phyloP scores from a whole-genome alignment of 2,797 vertebrate genomes.

The Acanthurus tractus region DNA sequence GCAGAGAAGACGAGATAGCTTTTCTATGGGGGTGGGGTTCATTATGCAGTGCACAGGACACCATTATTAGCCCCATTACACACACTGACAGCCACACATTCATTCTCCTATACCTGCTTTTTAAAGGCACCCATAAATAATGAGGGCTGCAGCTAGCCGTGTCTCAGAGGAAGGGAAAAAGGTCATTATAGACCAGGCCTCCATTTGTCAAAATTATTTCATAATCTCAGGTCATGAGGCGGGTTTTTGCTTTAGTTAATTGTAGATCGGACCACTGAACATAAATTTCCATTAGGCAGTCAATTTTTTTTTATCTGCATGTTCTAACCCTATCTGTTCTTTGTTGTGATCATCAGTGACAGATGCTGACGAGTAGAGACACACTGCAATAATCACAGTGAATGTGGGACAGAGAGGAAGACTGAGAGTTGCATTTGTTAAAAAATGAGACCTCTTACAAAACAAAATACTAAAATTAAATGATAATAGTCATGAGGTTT shows the following conservation, averaged over 20 bases:
- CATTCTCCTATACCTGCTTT: conserved; percentile 87
- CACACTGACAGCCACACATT: conserved; percentile 87
- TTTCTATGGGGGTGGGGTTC: conserved; percentile 76
- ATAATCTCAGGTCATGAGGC: conserved; percentile 81
- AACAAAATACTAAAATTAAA: neutral
- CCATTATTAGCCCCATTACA: conserved; percentile 89
- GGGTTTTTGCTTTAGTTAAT: conserved; percentile 86
- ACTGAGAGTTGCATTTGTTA: neutral
- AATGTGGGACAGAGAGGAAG: neutral
- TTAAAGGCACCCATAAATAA: conserved; percentile 87
- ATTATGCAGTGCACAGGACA: conserved; percentile 82
- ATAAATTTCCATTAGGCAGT: conserved; percentile 85
- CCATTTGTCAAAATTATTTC: conserved; percentile 89
- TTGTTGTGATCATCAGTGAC: conserved; percentile 49
- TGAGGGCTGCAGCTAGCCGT: conserved; percentile 67
- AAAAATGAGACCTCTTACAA: neutral
- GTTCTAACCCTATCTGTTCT: conserved; percentile 67
- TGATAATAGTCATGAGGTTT: neutral
- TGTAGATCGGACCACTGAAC: conserved; percentile 76
- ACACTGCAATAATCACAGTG: conserved; percentile 1
- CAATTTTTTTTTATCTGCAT: conserved; percentile 68
- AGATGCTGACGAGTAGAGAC: conserved; percentile 5
- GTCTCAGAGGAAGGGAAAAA: conserved; percentile 77
- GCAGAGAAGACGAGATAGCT: conserved; percentile 62
- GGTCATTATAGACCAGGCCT: conserved; percentile 80